Base-by-base conservation (phyloP, 2,797 vertebrate genomes). In the Glyptemys insculpta region DNA sequence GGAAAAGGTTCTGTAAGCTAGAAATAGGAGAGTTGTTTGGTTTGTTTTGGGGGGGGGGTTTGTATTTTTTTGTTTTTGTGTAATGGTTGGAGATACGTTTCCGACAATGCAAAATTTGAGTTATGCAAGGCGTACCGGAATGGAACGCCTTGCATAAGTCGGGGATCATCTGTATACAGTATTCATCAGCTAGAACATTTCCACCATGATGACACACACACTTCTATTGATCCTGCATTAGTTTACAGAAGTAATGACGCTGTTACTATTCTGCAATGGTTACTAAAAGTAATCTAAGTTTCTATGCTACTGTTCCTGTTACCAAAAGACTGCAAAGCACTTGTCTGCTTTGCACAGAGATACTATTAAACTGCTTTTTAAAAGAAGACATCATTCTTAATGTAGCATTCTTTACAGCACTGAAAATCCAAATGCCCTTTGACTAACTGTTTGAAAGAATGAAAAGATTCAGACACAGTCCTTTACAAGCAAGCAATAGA, bases 401-500 rank as follows among this genome's bases (percentile, higher is more conserved):
- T 92, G 89, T 93, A 80, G 56, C 88, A 47, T 91, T 47, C 84
- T 90, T 91, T 76, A 53, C 72, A 12, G 27, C 83, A 89, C 79
- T 80, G 86, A 94, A 96, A 93, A 92, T 76, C 88, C 47, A 87
- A 74, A 53, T 90, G 79, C 88, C 94, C 95, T 89, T 81, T 29
- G 41, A 12, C 72, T 87, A 90, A 52, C 89, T 78, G 29, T 86
- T 81, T 56, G 83, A 65, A 93, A 76, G 34, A 78, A 83, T 50
- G 65, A 82, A 86, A 94, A 93, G 92, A 96, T 94, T 90, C 93
- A 95, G 95, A 94, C 83, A 15, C 34, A 76, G 91, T 59, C 57
- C 88, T 92, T 91, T 34, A 84, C 87, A 31, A 92, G 59, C 72
- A 89, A 88, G 57, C 89, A 84, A 49, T 57, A 56, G 65, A 68